Conservation (phyloP, 2,113 vertebrate species). For the Harpagus bidentatus region DNA sequence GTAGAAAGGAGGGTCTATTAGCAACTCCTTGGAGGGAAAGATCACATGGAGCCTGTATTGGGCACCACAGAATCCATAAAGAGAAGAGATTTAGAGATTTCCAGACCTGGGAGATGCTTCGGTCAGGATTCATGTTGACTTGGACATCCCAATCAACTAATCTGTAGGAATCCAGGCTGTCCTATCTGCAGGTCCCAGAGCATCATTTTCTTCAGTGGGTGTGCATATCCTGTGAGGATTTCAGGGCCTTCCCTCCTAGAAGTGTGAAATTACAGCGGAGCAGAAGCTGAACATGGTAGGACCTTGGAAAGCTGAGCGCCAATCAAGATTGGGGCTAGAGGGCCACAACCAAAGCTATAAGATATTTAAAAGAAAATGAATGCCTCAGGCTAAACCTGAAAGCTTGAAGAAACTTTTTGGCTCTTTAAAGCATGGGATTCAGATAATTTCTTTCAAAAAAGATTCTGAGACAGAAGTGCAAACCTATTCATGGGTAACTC, state of each 20-base stretch:
- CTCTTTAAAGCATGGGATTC: not conserved
- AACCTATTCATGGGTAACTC: not conserved
- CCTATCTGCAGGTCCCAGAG: not conserved
- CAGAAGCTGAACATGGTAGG: not conserved
- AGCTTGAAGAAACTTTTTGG: not conserved
- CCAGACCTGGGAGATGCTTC: not conserved
- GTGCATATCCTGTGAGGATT: not conserved
- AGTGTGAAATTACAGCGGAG: not conserved
- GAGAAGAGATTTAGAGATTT: not conserved
- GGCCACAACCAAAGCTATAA: not conserved
- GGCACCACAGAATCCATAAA: not conserved
- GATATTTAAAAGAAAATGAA: not conserved
- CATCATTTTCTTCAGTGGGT: not conserved
- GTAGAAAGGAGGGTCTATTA: not conserved
- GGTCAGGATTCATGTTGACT: not conserved
- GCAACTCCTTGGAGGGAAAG: not conserved
- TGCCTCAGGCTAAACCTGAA: not conserved
- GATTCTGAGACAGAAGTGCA: not conserved
- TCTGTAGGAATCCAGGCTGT: not conserved
- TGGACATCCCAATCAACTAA: not conserved
- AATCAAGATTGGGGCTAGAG: not conserved
- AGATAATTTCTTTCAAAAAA: not conserved
- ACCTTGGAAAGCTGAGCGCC: not conserved
- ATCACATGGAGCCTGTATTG: not conserved
- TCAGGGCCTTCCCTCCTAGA: not conserved